These are phyloP conservation scores for Smittia sp. DNA, from an alignment of 2,888 invertebrate species.

Conservation along the genomic window DNA sequence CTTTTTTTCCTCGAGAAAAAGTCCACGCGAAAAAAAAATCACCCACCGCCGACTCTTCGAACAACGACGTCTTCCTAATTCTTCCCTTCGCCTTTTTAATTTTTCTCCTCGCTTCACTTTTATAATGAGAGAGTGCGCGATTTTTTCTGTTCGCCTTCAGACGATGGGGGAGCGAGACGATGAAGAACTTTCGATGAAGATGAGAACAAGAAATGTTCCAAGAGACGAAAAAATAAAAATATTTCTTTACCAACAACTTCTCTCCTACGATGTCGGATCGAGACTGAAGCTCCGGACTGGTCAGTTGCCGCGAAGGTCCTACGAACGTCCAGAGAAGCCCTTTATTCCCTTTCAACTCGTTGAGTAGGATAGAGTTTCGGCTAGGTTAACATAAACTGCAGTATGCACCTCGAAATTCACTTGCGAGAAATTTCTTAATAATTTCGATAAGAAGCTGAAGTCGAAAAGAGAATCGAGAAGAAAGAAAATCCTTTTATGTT, in stretches of 20 bases:
- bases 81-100: not conserved
- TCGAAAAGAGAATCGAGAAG: not conserved
- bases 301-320: not conserved
- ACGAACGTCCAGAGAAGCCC: conserved; percentile 16
- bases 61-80: not conserved
- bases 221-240: no score
- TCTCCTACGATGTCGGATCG: not conserved
- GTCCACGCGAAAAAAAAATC: not conserved
- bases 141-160: not conserved
- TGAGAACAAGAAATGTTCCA: not conserved
- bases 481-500: conserved; percentile 14
- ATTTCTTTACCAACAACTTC: no score
- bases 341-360: conserved; percentile 38
- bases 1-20: conserved; percentile 28
- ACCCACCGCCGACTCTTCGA: not conserved
- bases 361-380: conserved; percentile 30
- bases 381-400: conserved; percentile 35
- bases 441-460: conserved; percentile 1
- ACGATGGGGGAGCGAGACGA: not conserved
- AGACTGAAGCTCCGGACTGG: not conserved
- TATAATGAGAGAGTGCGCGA: conserved; percentile 29
- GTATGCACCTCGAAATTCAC: not conserved
- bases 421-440: conserved; percentile 6
- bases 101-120: not conserved
- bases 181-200: conserved; percentile 13